These are phyloP conservation scores for Coccyzus lansbergi DNA, from an alignment of 2,797 vertebrate species.

Conservation along the genomic window DNA sequence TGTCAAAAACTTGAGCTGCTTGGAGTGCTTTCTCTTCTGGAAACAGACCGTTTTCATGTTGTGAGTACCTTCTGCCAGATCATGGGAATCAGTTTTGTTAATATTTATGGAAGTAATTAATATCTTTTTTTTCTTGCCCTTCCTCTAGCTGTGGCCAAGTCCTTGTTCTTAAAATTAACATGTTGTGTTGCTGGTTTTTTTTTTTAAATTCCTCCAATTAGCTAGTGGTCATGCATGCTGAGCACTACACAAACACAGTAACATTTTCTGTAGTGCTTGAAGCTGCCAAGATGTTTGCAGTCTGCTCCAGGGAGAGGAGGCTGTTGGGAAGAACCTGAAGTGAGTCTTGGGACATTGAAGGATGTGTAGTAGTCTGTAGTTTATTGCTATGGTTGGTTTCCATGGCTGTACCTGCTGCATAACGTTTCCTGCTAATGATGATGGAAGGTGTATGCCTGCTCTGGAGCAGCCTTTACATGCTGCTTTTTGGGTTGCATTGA, in stretches of 20 bases:
- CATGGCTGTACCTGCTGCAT: not conserved
- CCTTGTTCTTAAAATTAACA: not conserved
- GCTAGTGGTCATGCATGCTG: not conserved
- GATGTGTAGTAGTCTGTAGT: not conserved
- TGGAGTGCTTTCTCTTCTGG: not conserved
- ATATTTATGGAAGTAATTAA: constrained; percentile 47
- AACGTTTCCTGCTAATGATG: not conserved
- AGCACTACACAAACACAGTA: not conserved
- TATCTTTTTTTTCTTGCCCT: not conserved
- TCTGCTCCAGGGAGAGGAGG: not conserved
- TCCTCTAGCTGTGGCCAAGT: not conserved
- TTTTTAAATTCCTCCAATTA: not conserved
- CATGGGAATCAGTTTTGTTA: constrained; percentile 9
- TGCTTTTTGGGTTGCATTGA: not conserved
- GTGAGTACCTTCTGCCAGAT: not conserved
- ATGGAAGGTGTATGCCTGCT: not conserved
- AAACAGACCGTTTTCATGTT: not conserved
- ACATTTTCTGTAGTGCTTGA: not conserved
- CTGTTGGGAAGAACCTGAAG: not conserved
- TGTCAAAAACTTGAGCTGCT: not conserved
- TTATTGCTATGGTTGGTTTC: not conserved
- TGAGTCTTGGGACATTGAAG: not conserved
- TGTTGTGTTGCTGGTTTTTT: not conserved
- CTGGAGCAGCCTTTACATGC: not conserved
- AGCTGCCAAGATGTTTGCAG: not conserved